Evolutionary conservation across 2,888 invertebrate species (phyloP).

Genomic region (Nemotelus pantherinus): DNA sequence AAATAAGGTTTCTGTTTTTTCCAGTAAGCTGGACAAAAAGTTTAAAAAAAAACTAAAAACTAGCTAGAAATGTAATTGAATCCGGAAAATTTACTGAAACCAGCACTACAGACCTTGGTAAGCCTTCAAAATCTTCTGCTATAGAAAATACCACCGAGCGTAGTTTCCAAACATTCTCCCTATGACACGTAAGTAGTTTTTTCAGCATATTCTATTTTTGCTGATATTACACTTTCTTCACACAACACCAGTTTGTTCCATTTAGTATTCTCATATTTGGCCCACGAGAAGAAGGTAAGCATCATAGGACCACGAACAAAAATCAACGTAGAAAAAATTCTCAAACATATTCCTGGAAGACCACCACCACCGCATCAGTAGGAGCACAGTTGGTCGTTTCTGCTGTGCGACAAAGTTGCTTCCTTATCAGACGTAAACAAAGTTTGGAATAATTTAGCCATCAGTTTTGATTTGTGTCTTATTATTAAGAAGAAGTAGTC

Average conservation of each 20-base stretch:
- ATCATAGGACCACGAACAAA: neutral
- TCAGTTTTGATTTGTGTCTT: conserved; percentile 51
- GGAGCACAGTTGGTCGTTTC: conserved; percentile 26
- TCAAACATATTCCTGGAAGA: neutral
- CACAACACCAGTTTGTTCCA: conserved; percentile 19
- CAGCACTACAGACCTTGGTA: neutral
- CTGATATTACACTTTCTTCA: conserved; percentile 49
- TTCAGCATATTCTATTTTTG: conserved; percentile 42
- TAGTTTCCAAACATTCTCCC: neutral
- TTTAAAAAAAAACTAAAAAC: no score
- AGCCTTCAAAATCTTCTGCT: neutral
- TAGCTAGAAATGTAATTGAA: no score
- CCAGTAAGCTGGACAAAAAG: no score
- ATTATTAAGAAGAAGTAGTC: conserved; percentile 44
- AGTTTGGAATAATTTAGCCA: conserved; percentile 51
- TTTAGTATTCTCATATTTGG: conserved; percentile 9
- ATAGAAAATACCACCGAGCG: neutral
- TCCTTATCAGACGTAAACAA: conserved; percentile 51
- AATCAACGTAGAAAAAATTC: neutral
- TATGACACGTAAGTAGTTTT: conserved; percentile 49
- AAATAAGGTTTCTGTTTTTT: no score
- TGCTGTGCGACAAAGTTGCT: conserved; percentile 47
- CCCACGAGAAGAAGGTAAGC: neutral
- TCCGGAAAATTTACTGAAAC: no score
- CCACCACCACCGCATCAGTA: conserved; percentile 4